Evolutionary conservation across 2,113 vertebrate species (phyloP), one percentile per base, ranked within the genome.

Genomic region (Oryzias curvinotus): DNA sequence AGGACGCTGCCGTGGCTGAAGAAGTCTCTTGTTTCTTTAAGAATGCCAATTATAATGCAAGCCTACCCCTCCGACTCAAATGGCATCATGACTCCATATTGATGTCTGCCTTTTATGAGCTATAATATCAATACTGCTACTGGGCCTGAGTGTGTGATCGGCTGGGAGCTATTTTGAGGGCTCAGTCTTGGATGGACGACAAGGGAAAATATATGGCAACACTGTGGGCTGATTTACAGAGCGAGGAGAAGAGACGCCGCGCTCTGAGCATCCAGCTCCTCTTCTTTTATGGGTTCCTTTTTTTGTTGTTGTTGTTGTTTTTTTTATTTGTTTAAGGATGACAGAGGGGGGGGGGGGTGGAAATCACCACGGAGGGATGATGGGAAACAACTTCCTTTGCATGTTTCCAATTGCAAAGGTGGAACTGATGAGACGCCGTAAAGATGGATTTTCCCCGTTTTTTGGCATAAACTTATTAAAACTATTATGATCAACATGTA

Each of bases 81-180:
- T 60, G 42, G 65, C 60, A 57, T 66, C 69, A 57, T 75, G 78
- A 46, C 42, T 77, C 65, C 57, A 21, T 72, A 69, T 70, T 25
- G 80, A 75, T 51, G 73, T 14, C 70, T 26, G 75, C 21, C 45
- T 65, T 57, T 72, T 65, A 65, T 58, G 67, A 72, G 76, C 82
- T 51, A 61, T 72, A 50, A 58, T 74, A 82, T 82, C 84, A 71
- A 80, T 85, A 59, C 54, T 48, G 43, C 64, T 42, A 2, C 57
- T 73, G 66, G n/a, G 72, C 57, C 13, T 44, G 49, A 66, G 73
- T 62, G 81, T 68, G 82, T 62, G 61, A 65, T 62, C 58, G 64
- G 68, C 65, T 63, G 3, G 57, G 74, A 79, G 80, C 83, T 88
- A 86, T 88, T 87, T 86, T 84, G 80, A 78, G 85, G 75, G 62